Evolutionary conservation across 2,888 invertebrate genomes (phyloP).

Genomic region (Diarsia rubi): DNA sequence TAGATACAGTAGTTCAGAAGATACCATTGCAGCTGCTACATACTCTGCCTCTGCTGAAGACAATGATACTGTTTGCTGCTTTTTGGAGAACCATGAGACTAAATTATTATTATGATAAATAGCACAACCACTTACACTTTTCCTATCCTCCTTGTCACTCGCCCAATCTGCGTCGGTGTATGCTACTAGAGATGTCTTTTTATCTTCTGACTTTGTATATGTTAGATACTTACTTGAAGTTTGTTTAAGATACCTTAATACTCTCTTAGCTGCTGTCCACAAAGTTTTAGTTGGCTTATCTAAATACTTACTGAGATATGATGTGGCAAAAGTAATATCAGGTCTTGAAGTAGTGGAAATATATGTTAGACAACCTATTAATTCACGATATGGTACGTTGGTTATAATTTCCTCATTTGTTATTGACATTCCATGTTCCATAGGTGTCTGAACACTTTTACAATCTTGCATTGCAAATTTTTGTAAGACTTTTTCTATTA

Average conservation of each 20-base stretch:
- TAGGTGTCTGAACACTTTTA: neutral
- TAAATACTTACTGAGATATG: constrained; percentile 7
- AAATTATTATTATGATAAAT: constrained; percentile 6
- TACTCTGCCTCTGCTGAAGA: constrained; percentile 6
- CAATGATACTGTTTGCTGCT: neutral
- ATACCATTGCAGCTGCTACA: constrained; percentile 4
- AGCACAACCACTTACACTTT: constrained; percentile 10
- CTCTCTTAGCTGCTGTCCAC: constrained; percentile 2
- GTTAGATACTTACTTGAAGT: constrained; percentile 11
- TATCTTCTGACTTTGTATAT: constrained; percentile 4
- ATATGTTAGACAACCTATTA: constrained; percentile 8
- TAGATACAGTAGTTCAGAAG: neutral
- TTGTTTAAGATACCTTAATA: constrained; percentile 8
- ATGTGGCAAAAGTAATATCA: constrained; percentile 5
- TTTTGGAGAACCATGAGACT: neutral
- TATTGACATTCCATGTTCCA: constrained; percentile 9
- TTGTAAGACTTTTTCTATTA: constrained; percentile 3
- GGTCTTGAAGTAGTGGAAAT: constrained; percentile 1
- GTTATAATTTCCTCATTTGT: constrained; percentile 2
- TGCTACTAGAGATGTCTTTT: constrained; percentile 1
- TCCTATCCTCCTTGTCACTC: constrained; percentile 1
- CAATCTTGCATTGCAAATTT: constrained; percentile 2
- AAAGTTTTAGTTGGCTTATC: constrained; percentile 9
- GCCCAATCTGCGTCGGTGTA: constrained; percentile 2
- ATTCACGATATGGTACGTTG: constrained; percentile 10